A percentile compares a stretch with the other conserved stretches of the same genome.
These are phyloP conservation scores for Habrosyne pyritoides DNA, from an alignment of 2,888 invertebrate genomes.

Conservation along the genomic window DNA sequence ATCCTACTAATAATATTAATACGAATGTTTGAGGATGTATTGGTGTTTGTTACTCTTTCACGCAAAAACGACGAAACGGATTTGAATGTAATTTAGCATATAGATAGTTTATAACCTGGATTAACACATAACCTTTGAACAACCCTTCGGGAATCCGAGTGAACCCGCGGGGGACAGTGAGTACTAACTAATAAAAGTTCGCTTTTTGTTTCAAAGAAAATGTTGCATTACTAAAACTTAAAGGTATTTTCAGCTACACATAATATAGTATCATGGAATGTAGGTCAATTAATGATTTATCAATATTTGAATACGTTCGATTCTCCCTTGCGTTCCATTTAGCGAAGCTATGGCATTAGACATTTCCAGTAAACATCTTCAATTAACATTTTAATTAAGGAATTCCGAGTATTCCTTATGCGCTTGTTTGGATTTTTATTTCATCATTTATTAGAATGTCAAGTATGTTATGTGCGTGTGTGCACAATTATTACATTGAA, in stretches of 20 bases:
- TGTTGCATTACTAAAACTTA: too few relatives aligned
- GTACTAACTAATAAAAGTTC: too few relatives aligned
- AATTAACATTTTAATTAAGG: slow-evolving; percentile 42
- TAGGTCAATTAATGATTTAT: not conserved
- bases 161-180: too few relatives aligned
- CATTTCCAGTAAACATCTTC: slow-evolving; percentile 32
- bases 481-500: not conserved
- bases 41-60: too few relatives aligned
- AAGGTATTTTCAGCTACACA: too few relatives aligned
- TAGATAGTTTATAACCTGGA: too few relatives aligned
- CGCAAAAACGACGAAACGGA: too few relatives aligned
- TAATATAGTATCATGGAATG: not conserved
- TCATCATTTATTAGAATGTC: slow-evolving; percentile 6
- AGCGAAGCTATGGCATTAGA: slow-evolving; percentile 31
- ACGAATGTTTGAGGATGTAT: too few relatives aligned
- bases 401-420: slow-evolving; percentile 25
- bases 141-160: too few relatives aligned
- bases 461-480: not conserved
- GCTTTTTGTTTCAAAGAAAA: not conserved
- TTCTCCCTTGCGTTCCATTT: slow-evolving; percentile 16
- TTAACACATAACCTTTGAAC: too few relatives aligned
- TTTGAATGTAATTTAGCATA: too few relatives aligned
- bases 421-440: slow-evolving; percentile 21
- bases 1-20: too few relatives aligned
- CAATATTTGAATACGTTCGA: not conserved